phyloP scores from a whole-genome alignment of 2,797 vertebrate species.

The Oophaga sylvatica region DNA sequence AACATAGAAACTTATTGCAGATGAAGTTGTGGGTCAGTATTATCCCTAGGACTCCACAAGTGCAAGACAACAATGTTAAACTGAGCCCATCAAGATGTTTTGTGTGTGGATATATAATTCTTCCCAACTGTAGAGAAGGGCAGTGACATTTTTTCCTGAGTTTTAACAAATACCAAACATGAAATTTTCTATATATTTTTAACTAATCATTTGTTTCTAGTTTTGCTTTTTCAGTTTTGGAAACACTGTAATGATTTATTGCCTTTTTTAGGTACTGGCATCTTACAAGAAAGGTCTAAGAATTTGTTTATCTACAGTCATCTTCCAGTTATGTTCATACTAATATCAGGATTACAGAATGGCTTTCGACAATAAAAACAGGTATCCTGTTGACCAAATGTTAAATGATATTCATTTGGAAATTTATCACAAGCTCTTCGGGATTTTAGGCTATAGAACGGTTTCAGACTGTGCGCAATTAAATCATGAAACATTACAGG shows the following conservation, averaged over 20 bases:
- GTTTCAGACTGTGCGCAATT: slow-evolving; percentile 80
- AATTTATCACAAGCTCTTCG: slow-evolving; percentile 81
- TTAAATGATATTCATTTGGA: slow-evolving; percentile 83
- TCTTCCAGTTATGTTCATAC: slow-evolving; percentile 24
- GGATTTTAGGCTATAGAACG: slow-evolving; percentile 75
- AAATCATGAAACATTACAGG: slow-evolving; percentile 78
- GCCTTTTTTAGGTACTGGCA: not conserved
- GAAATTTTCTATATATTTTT: not conserved
- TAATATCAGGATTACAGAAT: slow-evolving; percentile 73
- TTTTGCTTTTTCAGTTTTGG: not conserved
- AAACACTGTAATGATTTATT: not conserved
- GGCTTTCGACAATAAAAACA: slow-evolving; percentile 72
- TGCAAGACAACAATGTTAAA: too few relatives aligned
- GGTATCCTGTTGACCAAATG: slow-evolving; percentile 79
- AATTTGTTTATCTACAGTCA: not conserved
- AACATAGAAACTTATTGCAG: too few relatives aligned
- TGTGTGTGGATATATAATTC: too few relatives aligned
- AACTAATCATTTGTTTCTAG: not conserved
- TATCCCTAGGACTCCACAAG: too few relatives aligned
- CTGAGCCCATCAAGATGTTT: too few relatives aligned
- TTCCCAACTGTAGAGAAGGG: too few relatives aligned
- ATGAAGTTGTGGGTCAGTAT: too few relatives aligned
- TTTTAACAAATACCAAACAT: too few relatives aligned
- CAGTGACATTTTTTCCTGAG: too few relatives aligned
- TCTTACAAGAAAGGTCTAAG: not conserved